These are phyloP conservation scores for Nebria brevicollis DNA, from an alignment of 2,888 invertebrate species.

Conservation along the genomic window DNA sequence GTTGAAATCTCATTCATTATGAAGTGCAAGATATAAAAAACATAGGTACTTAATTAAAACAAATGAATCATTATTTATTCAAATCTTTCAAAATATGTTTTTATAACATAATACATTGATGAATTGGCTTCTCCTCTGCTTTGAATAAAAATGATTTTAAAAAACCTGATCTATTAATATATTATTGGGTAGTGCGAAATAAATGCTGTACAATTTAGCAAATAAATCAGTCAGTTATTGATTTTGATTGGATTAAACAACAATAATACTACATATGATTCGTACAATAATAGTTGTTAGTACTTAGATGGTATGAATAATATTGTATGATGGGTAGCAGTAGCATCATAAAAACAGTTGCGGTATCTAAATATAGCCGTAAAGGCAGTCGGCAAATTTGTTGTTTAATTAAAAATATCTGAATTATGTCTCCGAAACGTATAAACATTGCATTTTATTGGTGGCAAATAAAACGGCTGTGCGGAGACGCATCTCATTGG, in stretches of 20 bases:
- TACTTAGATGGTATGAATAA: neutral
- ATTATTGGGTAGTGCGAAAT: no score
- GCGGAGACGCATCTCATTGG: conserved; percentile 30
- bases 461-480: conserved; percentile 21
- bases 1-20: neutral
- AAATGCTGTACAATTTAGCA: neutral
- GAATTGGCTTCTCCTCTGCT: neutral
- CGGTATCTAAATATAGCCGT: conserved; percentile 41
- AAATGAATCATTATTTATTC: no score
- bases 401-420: conserved; percentile 48
- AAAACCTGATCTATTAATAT: no score
- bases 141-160: no score
- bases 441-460: conserved; percentile 46
- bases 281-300: no score
- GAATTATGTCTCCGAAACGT: conserved; percentile 46
- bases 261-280: no score
- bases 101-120: no score
- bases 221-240: neutral
- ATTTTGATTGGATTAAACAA: no score
- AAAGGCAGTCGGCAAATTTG: conserved; percentile 40
- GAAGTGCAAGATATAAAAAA: no score
- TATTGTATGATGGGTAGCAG: neutral
- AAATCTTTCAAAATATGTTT: neutral
- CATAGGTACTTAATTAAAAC: no score
- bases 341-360: neutral